Percentiles rank a stretch among this genome's conserved stretches.
These are phyloP conservation scores for Apodemus agrarius DNA, from an alignment of 2,797 vertebrate species.

Conservation along the genomic window DNA sequence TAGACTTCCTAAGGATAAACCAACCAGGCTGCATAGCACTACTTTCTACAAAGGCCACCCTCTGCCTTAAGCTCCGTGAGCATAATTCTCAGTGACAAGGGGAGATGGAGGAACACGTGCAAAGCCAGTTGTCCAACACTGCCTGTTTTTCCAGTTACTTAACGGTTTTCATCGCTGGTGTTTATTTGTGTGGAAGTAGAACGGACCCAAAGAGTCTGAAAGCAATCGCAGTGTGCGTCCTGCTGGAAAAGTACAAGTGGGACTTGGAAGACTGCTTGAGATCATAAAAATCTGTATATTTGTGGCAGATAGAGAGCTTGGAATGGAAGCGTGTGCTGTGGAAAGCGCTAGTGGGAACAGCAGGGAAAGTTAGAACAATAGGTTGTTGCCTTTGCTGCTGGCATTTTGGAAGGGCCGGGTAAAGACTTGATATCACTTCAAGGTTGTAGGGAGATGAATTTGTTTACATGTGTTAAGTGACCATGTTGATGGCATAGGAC, in stretches of 20 bases:
- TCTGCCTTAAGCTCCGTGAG: slow-evolving; percentile 43
- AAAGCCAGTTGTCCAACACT: slow-evolving; percentile 53
- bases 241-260: slow-evolving; percentile 30
- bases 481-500: background rate
- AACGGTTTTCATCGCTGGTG: slow-evolving; percentile 48
- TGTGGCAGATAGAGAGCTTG: background rate
- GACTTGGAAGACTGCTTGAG: background rate
- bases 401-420: background rate
- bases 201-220: slow-evolving; percentile 34
- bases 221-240: background rate
- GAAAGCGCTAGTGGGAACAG: background rate
- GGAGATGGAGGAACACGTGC: slow-evolving; percentile 40
- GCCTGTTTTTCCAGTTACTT: slow-evolving; percentile 61
- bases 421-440: background rate
- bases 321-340: slow-evolving; percentile 4
- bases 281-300: slow-evolving; percentile 32
- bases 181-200: slow-evolving; percentile 68
- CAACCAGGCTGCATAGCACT: slow-evolving; percentile 44
- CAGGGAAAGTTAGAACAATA: background rate
- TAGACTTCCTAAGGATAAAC: slow-evolving; percentile 59
- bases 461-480: background rate
- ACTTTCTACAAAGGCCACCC: slow-evolving; percentile 58
- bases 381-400: background rate
- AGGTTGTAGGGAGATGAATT: slow-evolving; percentile 8
- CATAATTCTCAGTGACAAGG: slow-evolving; percentile 68